These are phyloP conservation scores for Catharus fuscescens DNA, from an alignment of 2,113 vertebrate species.

Conservation along the genomic window DNA sequence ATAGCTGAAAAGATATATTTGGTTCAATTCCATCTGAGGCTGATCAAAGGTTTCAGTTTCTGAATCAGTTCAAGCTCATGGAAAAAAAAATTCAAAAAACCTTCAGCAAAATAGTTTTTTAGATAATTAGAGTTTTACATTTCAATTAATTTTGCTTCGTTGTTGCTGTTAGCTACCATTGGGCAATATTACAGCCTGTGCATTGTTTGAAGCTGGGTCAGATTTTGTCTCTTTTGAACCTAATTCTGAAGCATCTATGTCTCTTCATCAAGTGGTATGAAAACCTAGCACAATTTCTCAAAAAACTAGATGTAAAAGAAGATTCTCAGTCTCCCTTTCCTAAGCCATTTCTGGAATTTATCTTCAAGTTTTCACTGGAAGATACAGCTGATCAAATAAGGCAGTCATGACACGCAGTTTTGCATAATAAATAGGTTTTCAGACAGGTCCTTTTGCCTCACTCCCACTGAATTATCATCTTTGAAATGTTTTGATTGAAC, in stretches of 20 bases:
- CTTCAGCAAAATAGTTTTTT: neutral
- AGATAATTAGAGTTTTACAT: neutral
- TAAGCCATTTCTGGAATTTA: neutral
- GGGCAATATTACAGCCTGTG: neutral
- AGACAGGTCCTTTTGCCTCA: neutral
- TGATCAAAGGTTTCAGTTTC: neutral
- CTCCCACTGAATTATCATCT: slow-evolving; percentile 13
- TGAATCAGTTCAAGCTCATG: neutral
- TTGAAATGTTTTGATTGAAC: slow-evolving; percentile 9
- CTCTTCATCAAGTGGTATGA: neutral
- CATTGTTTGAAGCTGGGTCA: neutral
- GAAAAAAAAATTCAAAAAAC: too few relatives aligned
- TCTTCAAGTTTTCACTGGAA: neutral
- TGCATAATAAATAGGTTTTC: slow-evolving; percentile 17
- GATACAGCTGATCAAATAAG: neutral
- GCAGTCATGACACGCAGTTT: neutral
- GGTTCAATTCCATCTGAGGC: neutral
- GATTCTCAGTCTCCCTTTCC: neutral
- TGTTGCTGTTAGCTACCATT: neutral
- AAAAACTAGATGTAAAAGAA: neutral
- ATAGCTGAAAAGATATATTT: neutral
- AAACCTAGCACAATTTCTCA: neutral
- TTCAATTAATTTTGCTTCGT: neutral
- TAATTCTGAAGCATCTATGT: neutral
- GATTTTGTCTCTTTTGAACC: neutral